phyloP scores from a whole-genome alignment of 2,888 invertebrate species.

The Cataglyphis rosenhaueri region DNA sequence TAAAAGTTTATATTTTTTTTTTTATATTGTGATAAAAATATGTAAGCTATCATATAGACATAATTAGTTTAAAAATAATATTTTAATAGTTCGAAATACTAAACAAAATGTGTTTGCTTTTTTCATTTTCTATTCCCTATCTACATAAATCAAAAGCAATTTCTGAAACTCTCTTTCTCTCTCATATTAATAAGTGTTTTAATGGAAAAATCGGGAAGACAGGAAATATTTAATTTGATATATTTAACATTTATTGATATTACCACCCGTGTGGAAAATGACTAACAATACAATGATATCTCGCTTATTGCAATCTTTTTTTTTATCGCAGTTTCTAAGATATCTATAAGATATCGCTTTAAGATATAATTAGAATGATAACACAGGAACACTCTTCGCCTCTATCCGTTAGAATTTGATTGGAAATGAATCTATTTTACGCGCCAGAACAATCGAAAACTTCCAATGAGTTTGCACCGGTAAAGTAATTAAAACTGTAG shows the following conservation, averaged over 20 bases:
- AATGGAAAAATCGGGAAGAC: constrained; percentile 1
- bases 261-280: constrained; percentile 66
- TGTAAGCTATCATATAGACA: background rate
- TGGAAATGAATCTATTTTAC: constrained; percentile 23
- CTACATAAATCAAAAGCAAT: constrained; percentile 1
- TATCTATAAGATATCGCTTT: constrained; percentile 9
- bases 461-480: constrained; percentile 13
- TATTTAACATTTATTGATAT: constrained; percentile 71
- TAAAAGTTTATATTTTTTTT: constrained; percentile 8
- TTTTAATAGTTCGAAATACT: background rate
- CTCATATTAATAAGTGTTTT: background rate
- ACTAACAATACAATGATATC: constrained; percentile 69
- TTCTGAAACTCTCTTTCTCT: background rate
- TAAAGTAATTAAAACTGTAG: constrained; percentile 42
- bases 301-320: constrained; percentile 59
- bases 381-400: constrained; percentile 44
- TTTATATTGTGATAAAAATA: background rate
- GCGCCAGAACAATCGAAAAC: constrained; percentile 19
- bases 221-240: constrained; percentile 38
- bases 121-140: background rate
- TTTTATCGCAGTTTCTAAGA: constrained; percentile 31
- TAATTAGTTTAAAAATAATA: constrained; percentile 5
- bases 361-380: constrained; percentile 55
- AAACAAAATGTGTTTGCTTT: background rate
- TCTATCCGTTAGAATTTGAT: constrained; percentile 34